These are phyloP conservation scores for Drosophila subsilvestris DNA, from an alignment of 2,888 invertebrate genomes.

Conservation along the genomic window DNA sequence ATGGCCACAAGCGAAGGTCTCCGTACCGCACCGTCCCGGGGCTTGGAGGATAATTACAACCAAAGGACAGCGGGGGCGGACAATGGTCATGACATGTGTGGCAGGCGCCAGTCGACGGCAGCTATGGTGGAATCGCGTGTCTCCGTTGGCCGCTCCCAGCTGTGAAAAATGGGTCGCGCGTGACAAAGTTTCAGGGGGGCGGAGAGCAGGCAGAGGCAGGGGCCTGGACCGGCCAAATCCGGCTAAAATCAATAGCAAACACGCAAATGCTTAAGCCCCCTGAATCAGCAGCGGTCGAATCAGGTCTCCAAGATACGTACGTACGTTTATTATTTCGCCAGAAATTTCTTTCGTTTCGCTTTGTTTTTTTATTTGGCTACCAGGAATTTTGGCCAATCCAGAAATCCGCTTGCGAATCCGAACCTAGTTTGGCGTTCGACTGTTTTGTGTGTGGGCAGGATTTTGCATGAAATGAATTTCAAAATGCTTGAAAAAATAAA, in stretches of 20 bases:
- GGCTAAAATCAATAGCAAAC: constrained; percentile 72
- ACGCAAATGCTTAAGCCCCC: constrained; percentile 66
- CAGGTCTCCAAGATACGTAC: constrained; percentile 13
- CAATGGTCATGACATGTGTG: constrained; percentile 43
- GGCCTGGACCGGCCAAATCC: constrained; percentile 59
- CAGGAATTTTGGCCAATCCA: constrained; percentile 31
- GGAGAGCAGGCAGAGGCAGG: constrained; percentile 2
- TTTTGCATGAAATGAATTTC: constrained; percentile 19
- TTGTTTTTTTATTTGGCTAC: constrained; percentile 14
- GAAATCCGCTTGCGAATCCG: constrained; percentile 24
- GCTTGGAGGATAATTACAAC: constrained; percentile 34
- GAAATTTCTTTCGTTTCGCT: background rate
- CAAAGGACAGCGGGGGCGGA: constrained; percentile 25
- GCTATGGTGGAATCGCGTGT: constrained; percentile 71
- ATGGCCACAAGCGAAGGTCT: constrained; percentile 13
- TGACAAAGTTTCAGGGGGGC: constrained; percentile 38
- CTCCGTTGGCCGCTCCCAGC: constrained; percentile 56
- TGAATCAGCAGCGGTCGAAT: constrained; percentile 29
- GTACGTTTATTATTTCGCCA: constrained; percentile 38
- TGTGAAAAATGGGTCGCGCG: constrained; percentile 69
- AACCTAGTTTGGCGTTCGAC: constrained; percentile 42
- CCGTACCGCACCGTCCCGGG: background rate
- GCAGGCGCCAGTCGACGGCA: constrained; percentile 46
- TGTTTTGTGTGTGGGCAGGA: constrained; percentile 33
- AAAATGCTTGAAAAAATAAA: constrained; percentile 44